Percentiles rank a stretch among this genome's conserved stretches.
Conservation (phyloP, 2,797 vertebrate species). For the Tokudaia tokunoshimensis region DNA sequence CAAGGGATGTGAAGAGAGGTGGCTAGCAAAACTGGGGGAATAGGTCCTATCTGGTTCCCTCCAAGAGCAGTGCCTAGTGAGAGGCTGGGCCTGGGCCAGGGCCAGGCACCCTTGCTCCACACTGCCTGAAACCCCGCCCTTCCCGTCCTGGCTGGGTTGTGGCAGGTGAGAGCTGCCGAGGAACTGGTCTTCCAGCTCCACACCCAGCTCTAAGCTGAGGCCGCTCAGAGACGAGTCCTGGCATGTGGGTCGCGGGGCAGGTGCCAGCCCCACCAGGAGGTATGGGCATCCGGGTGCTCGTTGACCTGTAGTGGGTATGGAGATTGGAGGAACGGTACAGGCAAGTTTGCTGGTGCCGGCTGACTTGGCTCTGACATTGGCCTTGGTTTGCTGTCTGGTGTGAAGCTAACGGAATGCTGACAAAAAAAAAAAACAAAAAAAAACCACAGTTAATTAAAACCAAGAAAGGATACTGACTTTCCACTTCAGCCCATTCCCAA, state of each 20-base stretch:
- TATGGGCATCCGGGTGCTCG: background rate
- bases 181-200: constrained; percentile 67
- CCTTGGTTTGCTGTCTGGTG: background rate
- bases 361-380: background rate
- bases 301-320: background rate
- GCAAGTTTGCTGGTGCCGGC: background rate
- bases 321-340: background rate
- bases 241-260: background rate
- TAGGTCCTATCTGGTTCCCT: background rate
- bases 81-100: background rate
- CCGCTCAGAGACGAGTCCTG: constrained; percentile 55
- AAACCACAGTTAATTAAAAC: background rate
- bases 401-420: background rate
- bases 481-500: background rate
- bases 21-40: background rate
- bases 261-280: background rate
- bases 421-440: too few relatives aligned
- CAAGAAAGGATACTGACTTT: accelerated
- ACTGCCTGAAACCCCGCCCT: background rate
- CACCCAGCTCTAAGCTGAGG: constrained; percentile 52
- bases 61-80: background rate
- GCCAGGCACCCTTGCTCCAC: background rate
- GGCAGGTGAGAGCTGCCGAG: constrained; percentile 17
- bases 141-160: background rate
- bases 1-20: background rate